A percentile compares a stretch with the other conserved stretches of the same genome.
These are phyloP conservation scores for Physocephala rufipes DNA, from an alignment of 2,888 invertebrate genomes.

Conservation along the genomic window DNA sequence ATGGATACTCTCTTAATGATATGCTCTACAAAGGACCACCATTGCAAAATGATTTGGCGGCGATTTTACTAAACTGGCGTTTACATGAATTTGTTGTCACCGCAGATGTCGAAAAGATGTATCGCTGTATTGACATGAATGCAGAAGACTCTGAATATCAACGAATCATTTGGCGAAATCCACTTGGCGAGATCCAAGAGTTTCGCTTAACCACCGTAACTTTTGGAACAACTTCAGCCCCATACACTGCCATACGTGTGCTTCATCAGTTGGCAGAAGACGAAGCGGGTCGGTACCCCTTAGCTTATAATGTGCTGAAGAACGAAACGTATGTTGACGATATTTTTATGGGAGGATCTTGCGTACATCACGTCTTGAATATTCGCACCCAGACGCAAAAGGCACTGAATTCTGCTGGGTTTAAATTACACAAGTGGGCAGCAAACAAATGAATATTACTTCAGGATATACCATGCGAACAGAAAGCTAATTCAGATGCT, in stretches of 20 bases:
- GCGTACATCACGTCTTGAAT: background rate
- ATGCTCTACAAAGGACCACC: constrained; percentile 19
- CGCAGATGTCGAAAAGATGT: constrained; percentile 34
- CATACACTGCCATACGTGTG: constrained; percentile 21
- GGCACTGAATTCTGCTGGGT: constrained; percentile 13
- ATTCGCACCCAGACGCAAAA: constrained; percentile 12
- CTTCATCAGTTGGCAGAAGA: constrained; percentile 27
- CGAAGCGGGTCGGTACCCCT: constrained; percentile 16
- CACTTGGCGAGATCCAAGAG: constrained; percentile 5
- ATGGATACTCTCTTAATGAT: constrained; percentile 19
- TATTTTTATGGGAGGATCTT: constrained; percentile 13
- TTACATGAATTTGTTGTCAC: constrained; percentile 9
- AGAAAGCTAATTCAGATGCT: background rate
- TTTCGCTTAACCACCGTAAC: constrained; percentile 31
- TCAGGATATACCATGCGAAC: background rate
- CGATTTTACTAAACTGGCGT: constrained; percentile 24
- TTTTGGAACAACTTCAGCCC: constrained; percentile 28
- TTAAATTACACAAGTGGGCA: constrained; percentile 33
- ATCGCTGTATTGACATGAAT: constrained; percentile 28
- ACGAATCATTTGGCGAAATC: constrained; percentile 30
- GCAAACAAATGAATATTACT: constrained; percentile 5
- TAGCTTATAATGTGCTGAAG: constrained; percentile 16
- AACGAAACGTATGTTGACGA: constrained; percentile 30
- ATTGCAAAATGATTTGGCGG: background rate
- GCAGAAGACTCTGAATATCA: constrained; percentile 21